Conservation (phyloP, 1,140 invertebrate species). For the Sinella curviseta region DNA sequence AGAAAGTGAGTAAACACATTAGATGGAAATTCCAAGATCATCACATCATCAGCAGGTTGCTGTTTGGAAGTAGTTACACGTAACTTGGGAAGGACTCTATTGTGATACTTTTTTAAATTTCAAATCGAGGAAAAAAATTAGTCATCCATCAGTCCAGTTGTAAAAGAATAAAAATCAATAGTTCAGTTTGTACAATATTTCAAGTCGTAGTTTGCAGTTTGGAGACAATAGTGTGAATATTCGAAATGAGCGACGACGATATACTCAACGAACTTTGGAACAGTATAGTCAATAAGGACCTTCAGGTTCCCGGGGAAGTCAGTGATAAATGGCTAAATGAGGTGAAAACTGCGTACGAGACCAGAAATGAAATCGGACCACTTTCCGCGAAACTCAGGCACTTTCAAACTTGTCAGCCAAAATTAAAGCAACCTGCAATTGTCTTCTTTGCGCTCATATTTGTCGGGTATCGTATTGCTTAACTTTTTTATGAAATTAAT, state of each 20-base stretch:
- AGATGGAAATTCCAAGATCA: too few relatives aligned
- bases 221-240: too few relatives aligned
- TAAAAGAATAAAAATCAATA: too few relatives aligned
- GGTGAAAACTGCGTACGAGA: conserved; percentile 50
- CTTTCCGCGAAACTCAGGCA: conserved; percentile 57
- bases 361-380: conserved; percentile 59
- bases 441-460: conserved; percentile 61
- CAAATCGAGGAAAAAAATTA: too few relatives aligned
- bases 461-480: conserved; percentile 49
- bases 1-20: too few relatives aligned
- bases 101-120: too few relatives aligned
- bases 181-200: not conserved
- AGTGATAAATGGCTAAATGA: conserved; percentile 52
- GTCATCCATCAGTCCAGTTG: too few relatives aligned
- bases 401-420: conserved; percentile 57
- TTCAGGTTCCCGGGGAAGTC: conserved; percentile 22
- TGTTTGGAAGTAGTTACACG: too few relatives aligned
- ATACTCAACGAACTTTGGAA: not conserved
- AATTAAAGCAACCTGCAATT: conserved; percentile 57
- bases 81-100: too few relatives aligned
- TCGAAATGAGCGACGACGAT: not conserved
- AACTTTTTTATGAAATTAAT: not conserved
- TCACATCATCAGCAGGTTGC: too few relatives aligned
- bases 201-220: too few relatives aligned
- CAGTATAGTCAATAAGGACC: not conserved